Conservation (phyloP, 2,797 vertebrate genomes). For the Enteromius fasciolatus region DNA sequence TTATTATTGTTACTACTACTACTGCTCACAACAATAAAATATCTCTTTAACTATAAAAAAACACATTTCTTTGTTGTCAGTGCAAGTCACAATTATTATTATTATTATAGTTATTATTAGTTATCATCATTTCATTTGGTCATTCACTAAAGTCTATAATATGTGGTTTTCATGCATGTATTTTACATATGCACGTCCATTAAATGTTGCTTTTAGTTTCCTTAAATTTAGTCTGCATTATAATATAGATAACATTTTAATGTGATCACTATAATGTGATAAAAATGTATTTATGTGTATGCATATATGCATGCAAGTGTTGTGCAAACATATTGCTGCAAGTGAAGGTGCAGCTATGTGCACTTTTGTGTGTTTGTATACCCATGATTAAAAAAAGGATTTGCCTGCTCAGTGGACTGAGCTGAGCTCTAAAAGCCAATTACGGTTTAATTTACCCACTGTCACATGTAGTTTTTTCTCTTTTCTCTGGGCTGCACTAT, state of each 20-base stretch:
- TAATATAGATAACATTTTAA: neutral
- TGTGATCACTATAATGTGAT: neutral
- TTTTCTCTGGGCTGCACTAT: slow-evolving; percentile 51
- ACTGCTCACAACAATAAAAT: neutral
- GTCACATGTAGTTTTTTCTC: slow-evolving; percentile 73
- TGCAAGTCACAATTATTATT: neutral
- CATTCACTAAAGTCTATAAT: neutral
- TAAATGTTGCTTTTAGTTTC: neutral
- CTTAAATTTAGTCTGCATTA: too few species aligned
- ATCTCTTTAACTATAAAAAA: neutral
- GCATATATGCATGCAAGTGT: neutral
- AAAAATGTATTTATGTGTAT: neutral
- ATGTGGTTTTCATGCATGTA: neutral
- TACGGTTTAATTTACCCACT: slow-evolving; percentile 73
- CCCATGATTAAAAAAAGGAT: slow-evolving; percentile 65
- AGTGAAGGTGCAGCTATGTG: neutral
- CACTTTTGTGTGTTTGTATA: slow-evolving; percentile 23
- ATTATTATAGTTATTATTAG: neutral
- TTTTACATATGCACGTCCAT: neutral
- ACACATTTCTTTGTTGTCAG: neutral
- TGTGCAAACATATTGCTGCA: neutral
- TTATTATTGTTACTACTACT: neutral
- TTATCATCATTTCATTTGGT: neutral
- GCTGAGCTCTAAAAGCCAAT: slow-evolving; percentile 66
- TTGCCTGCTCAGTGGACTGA: slow-evolving; percentile 67